Evolutionary conservation across 2,888 invertebrate species (phyloP), one percentile per base, ranked within the genome.

Genomic region (Eurytoma californica): DNA sequence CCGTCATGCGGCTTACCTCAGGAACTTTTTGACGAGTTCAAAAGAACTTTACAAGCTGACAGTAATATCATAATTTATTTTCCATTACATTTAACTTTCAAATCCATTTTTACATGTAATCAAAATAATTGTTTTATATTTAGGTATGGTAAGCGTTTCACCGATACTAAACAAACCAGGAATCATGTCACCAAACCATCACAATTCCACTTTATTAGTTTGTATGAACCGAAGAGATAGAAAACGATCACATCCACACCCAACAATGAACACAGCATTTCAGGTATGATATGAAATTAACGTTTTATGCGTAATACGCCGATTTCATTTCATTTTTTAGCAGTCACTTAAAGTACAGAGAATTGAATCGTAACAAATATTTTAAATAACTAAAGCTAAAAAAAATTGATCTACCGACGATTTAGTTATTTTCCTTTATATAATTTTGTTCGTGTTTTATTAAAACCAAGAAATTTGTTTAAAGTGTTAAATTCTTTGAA

Each of bases 1-100:
- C 96, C 97, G 0, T 96, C 97, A 55, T 98, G 98, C 91, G 97
- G 97, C 47, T 91, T 98, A 83, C 97, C 97, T n/a, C 94, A 94
- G 16, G 96, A 95, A 88, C 94, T 95, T 83, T 94, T 97, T 39
- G 94, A 95, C 82, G 95, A 95, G 82, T 97, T 97, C 89, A 95
- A 94, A 88, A 94, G 94, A 88, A 94, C 93, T 84, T 91, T 94
- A 87, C 94, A 94, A 83, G 93, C 93, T 87, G 94, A 95, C 86
- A 93, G 91, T 91, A 87, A 82, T 81, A 81, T 5, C 51, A 67
- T 28, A 16, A 55, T 68, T 53, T 51, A 18, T 20, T 73, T 70
- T n/a, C n/a, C 30, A 61, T 53, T 61, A 58, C 18, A 18, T 28
- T 66, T n/a, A 65, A 30, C 60, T 39, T 39, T 39, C 39, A 79